phyloP scores from a whole-genome alignment of 64 coral and sea anemone genomes.

The Montipora capricornis region DNA sequence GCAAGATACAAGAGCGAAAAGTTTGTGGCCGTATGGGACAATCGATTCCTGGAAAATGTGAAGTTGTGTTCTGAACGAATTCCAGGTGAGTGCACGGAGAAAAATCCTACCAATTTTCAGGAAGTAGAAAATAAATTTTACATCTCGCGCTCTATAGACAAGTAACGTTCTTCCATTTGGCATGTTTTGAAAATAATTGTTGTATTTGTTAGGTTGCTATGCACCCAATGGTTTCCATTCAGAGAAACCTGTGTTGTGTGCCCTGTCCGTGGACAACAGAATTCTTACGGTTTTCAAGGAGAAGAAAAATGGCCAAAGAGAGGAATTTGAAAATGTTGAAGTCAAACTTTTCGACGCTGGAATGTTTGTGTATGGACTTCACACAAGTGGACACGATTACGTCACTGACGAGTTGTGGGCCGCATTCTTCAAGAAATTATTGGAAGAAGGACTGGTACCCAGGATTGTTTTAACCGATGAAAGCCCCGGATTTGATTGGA shows the following conservation, averaged over 20 bases:
- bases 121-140: not conserved
- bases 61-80: slow-evolving; percentile 76
- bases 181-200: not conserved
- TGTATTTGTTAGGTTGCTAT: slow-evolving; percentile 55
- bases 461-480: slow-evolving; percentile 67
- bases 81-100: slow-evolving; percentile 46
- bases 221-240: slow-evolving; percentile 82
- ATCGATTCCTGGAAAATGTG: slow-evolving; percentile 64
- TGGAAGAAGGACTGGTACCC: slow-evolving; percentile 59
- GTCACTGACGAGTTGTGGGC: slow-evolving; percentile 87
- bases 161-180: too few species aligned
- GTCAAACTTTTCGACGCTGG: slow-evolving; percentile 68
- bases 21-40: slow-evolving; percentile 79
- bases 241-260: slow-evolving; percentile 79
- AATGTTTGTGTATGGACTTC: slow-evolving; percentile 57
- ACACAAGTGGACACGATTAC: slow-evolving; percentile 58
- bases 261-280: slow-evolving; percentile 65
- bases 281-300: slow-evolving; percentile 73
- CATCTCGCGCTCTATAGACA: too few species aligned
- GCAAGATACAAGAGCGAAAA: slow-evolving; percentile 2
- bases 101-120: not conserved
- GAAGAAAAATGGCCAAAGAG: slow-evolving; percentile 21
- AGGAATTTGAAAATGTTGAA: slow-evolving; percentile 79
- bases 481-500: slow-evolving; percentile 85
- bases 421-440: slow-evolving; percentile 75